These are phyloP conservation scores for Siniperca undulata DNA, from an alignment of 2,797 vertebrate genomes.

Conservation along the genomic window DNA sequence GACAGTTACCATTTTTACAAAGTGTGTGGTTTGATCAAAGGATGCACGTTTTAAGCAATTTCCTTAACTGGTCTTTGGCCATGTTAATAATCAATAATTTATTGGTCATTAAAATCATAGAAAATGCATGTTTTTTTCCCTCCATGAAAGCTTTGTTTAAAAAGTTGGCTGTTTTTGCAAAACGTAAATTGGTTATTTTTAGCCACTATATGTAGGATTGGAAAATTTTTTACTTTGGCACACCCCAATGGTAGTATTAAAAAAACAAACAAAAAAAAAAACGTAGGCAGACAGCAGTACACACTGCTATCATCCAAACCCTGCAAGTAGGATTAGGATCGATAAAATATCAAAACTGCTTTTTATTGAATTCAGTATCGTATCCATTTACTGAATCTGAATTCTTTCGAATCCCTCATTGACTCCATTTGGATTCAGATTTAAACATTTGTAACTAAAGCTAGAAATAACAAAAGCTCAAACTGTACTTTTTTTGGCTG, in stretches of 20 bases:
- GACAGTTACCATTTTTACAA: not conserved
- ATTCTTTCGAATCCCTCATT: not conserved
- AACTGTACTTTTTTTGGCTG: not conserved
- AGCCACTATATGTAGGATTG: not conserved
- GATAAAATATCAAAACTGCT: not conserved
- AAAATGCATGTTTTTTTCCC: not conserved
- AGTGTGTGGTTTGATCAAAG: not conserved
- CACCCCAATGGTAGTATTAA: not conserved
- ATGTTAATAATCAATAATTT: not conserved
- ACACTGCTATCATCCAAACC: not conserved
- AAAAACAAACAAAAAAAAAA: not conserved
- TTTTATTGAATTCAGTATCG: not conserved
- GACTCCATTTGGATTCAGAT: not conserved
- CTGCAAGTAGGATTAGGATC: not conserved
- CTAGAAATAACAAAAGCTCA: not conserved
- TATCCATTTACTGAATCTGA: too few species aligned
- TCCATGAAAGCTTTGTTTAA: not conserved
- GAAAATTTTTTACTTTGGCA: not conserved
- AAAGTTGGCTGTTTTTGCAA: not conserved
- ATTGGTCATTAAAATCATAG: not conserved
- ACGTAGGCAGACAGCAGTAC: too few species aligned
- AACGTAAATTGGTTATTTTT: slow-evolving; percentile 6
- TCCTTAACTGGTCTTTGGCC: not conserved
- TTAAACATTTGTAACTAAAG: not conserved
- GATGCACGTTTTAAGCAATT: not conserved